Percentiles rank a stretch among this genome's conserved stretches.
These are phyloP conservation scores for Heliconius hermathena DNA, from an alignment of 1,140 invertebrate genomes.

Conservation along the genomic window DNA sequence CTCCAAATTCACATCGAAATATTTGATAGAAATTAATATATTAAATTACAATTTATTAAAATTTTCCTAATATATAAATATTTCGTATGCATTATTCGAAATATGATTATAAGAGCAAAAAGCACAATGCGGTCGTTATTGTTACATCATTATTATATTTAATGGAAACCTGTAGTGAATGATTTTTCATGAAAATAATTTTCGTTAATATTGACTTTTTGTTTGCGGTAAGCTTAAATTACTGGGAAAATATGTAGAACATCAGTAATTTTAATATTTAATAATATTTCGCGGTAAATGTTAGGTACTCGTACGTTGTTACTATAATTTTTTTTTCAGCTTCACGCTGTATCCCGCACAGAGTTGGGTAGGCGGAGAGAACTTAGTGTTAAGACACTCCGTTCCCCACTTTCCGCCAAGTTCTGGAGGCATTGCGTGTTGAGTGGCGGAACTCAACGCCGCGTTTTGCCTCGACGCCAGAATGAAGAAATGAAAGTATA, in stretches of 20 bases:
- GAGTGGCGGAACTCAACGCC: too few relatives aligned
- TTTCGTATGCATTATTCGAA: not conserved
- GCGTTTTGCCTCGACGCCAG: too few relatives aligned
- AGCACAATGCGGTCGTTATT: not conserved
- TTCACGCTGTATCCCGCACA: too few relatives aligned
- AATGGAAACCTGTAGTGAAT: slow-evolving; percentile 18
- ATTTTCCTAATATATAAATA: not conserved
- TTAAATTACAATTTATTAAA: not conserved
- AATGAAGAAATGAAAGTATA: too few relatives aligned
- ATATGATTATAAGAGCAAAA: not conserved
- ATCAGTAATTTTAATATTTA: slow-evolving; percentile 18
- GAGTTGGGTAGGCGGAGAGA: too few relatives aligned
- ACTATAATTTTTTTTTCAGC: not conserved
- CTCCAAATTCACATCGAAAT: not conserved
- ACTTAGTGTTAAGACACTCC: too few relatives aligned
- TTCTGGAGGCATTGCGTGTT: too few relatives aligned
- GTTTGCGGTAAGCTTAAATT: slow-evolving; percentile 27
- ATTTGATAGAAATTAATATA: not conserved
- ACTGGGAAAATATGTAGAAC: slow-evolving; percentile 24
- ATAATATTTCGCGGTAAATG: slow-evolving; percentile 9
- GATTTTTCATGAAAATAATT: slow-evolving; percentile 28
- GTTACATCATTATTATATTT: slow-evolving; percentile 12
- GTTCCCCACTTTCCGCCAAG: too few relatives aligned
- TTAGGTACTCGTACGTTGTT: slow-evolving; percentile 4
- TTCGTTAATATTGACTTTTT: slow-evolving; percentile 30